A percentile compares a stretch with the other conserved stretches of the same genome.
phyloP scores from a whole-genome alignment of 2,797 vertebrate species.

The Acridotheres tristis region DNA sequence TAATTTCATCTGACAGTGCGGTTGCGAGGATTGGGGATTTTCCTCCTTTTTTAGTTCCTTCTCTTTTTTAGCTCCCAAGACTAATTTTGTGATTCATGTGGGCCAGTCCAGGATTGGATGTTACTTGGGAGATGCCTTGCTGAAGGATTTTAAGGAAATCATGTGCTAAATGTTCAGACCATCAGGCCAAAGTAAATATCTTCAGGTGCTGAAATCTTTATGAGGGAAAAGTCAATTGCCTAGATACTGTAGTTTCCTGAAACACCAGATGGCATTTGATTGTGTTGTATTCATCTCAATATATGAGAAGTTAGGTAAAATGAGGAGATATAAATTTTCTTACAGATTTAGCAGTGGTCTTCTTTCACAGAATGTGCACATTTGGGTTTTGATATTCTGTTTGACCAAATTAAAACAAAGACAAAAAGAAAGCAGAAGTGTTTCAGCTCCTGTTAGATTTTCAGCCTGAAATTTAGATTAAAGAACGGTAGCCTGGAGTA shows the following conservation, averaged over 20 bases:
- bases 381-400: background rate
- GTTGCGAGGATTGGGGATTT: background rate
- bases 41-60: background rate
- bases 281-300: background rate
- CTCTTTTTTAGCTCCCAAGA: background rate
- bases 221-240: background rate
- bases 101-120: background rate
- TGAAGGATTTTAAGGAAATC: background rate
- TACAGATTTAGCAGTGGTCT: background rate
- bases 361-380: background rate
- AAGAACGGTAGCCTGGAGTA: background rate
- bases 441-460: background rate
- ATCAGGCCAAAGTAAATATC: background rate
- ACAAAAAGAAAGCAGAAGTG: background rate
- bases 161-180: background rate
- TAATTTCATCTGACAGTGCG: background rate
- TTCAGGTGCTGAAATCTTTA: background rate
- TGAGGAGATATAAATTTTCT: background rate
- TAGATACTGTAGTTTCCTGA: background rate
- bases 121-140: background rate
- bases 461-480: background rate
- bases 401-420: conserved; percentile 2
- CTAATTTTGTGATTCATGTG: background rate
- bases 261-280: background rate
- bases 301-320: background rate